A percentile compares a stretch with the other conserved stretches of the same genome.
These are phyloP conservation scores for Eubasilissa regina DNA, from an alignment of 1,140 invertebrate species.

Conservation along the genomic window DNA sequence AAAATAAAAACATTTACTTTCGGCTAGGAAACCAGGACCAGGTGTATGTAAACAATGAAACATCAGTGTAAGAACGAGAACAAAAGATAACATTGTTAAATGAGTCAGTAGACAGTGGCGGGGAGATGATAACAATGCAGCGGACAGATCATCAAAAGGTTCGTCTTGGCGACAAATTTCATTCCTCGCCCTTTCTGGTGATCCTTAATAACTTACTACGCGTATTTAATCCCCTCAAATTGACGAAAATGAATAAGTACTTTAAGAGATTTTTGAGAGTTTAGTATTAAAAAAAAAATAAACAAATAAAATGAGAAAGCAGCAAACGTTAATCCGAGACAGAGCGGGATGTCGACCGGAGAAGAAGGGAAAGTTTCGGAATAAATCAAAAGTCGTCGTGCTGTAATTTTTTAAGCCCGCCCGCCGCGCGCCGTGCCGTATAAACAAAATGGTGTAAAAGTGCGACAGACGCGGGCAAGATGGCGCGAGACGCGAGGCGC, in stretches of 20 bases:
- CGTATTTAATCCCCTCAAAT: not conserved
- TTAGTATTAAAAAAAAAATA: conserved; percentile 18
- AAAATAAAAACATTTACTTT: too few relatives aligned
- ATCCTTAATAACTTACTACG: too few relatives aligned
- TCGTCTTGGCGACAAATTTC: too few relatives aligned
- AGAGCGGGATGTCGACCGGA: conserved; percentile 27
- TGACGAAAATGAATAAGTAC: not conserved
- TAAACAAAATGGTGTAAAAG: conserved; percentile 44
- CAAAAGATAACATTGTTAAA: too few relatives aligned
- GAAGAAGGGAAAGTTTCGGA: conserved; percentile 48
- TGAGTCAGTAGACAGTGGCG: too few relatives aligned
- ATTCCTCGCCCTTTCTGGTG: too few relatives aligned
- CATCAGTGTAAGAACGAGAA: too few relatives aligned
- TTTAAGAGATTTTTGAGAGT: not conserved
- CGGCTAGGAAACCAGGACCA: too few relatives aligned
- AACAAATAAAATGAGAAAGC: conserved; percentile 29
- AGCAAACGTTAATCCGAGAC: conserved; percentile 34
- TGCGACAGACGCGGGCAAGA: conserved; percentile 42
- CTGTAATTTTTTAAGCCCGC: conserved; percentile 43
- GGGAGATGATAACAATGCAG: too few relatives aligned
- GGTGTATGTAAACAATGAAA: too few relatives aligned
- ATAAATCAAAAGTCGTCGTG: conserved; percentile 53
- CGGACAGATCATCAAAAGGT: too few relatives aligned
- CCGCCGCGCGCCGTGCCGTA: not conserved
- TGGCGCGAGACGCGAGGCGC: conserved; percentile 12